Evolutionary conservation across 2,888 invertebrate genomes (phyloP).

Genomic region (Crossocerus cetratus): DNA sequence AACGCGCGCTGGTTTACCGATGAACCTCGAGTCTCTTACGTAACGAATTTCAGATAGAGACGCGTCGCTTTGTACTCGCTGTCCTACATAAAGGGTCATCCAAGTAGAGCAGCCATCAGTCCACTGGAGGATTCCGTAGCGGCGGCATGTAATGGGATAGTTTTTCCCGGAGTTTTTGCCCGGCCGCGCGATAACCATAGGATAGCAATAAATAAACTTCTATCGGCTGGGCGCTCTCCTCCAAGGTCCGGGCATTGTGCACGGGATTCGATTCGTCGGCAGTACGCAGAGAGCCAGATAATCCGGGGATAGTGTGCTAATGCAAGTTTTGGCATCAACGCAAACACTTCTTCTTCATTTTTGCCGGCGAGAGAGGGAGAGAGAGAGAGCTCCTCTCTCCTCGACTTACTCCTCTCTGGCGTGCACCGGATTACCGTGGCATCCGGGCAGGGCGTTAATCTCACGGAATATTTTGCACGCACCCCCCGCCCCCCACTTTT

Average conservation of each 20-base stretch:
- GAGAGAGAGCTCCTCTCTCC: too few relatives aligned
- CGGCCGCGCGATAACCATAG: background rate
- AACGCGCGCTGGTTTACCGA: too few relatives aligned
- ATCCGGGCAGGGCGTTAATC: conserved; percentile 70
- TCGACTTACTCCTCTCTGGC: conserved; percentile 50
- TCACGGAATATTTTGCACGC: conserved; percentile 69
- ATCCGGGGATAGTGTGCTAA: conserved; percentile 71
- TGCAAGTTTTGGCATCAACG: conserved; percentile 73
- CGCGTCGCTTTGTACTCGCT: too few relatives aligned
- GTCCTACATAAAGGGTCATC: too few relatives aligned
- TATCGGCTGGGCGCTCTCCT: conserved; percentile 14
- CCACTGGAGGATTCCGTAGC: background rate
- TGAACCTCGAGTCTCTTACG: too few relatives aligned
- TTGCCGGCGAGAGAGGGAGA: conserved; percentile 57
- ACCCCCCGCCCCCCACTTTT: conserved; percentile 30
- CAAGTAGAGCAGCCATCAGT: background rate
- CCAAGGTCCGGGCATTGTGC: conserved; percentile 34
- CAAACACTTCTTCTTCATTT: conserved; percentile 71
- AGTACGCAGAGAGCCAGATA: conserved; percentile 59
- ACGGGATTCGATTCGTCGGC: conserved; percentile 32
- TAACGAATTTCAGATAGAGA: too few relatives aligned
- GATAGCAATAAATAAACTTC: conserved; percentile 31
- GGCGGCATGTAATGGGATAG: background rate
- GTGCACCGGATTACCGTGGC: conserved; percentile 68
- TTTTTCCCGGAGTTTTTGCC: background rate